Base-by-base conservation (phyloP, 2,113 vertebrate genomes). In the Nettapus auritus region DNA sequence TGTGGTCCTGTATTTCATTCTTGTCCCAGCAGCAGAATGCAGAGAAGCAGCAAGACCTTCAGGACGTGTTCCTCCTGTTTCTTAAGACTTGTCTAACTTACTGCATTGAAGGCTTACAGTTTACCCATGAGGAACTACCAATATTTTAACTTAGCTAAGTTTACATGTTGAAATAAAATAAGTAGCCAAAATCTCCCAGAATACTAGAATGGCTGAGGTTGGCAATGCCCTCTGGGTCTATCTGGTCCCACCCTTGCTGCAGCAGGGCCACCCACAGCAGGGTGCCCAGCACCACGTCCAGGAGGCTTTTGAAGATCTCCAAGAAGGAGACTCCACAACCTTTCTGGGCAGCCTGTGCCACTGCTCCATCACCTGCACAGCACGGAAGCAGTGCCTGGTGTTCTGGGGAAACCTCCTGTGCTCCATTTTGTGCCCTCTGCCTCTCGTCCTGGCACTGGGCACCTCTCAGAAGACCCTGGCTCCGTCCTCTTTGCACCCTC, bases 41-140 rank as follows among this genome's bases (percentile, higher is more conserved):
- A 44, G 34, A 33, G 26, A 59, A 1, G 6, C 29, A 25, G 19
- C 4, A 20, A 57, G 7, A 3, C 0, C 1, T 3, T 38, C 34
- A 26, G 36, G 15, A 46, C 11, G 21, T 81, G 69, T 28, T 87
- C 44, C 36, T 67, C 13, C 40, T 80, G 26, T 79, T 71, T 46
- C 21, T 16, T 23, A 78, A 94, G 84, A 13, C 31, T 44, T 6
- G 40, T 81, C 50, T 88, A 50, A 25, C 60, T 67, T 84, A 82
- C 36, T 31, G 7, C 9, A 46, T 56, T 14, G 18, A 38, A 5
- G 50, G 19, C 48, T 97, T 84, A 25, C 66, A 57, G 6, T 75
- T 88, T 68, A 11, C 23, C 15, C 46, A 19, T 5, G 34, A 88
- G 73, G 60, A 80, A 53, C 9, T 4, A 63, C 64, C 8, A 52